Evolutionary conservation across 2,888 invertebrate species (phyloP), one percentile per base, ranked within the genome.

Genomic region (Halictus quadricinctus): DNA sequence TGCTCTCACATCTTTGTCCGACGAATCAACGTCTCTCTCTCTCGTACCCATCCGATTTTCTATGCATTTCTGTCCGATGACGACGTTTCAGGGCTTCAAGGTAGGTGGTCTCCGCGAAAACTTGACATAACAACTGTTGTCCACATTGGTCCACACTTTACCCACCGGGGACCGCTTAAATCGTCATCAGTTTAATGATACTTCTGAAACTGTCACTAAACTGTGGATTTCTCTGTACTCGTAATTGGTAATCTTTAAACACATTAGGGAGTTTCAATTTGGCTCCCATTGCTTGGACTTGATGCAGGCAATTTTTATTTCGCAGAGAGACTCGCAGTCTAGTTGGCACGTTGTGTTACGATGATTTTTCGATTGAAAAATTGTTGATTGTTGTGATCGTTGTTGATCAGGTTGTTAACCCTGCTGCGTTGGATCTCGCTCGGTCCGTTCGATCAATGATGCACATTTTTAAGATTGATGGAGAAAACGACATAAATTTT

Each of bases 21-120:
- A 29, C 66, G 36, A 66, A 18, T 29, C 36, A 60, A 54, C 60
- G 25, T 60, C 60, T n/a, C 12, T 29, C 60, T 25, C 25, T 60
- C 60, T 60, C 25, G 25, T 58, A 69, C 54, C 72, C 36, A 10
- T 60, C 25, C 46, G 50, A 41, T 64, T 78, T 43, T 64, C 69
- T 60, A 73, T 75, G 82, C 86, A 80, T 80, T 83, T 74, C 43
- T 60, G 21, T 79, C 58, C 66, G 60, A 66, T 15, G 41, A 18
- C 76, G 50, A 76, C 75, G 78, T 77, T 36, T 81, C 73, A 85
- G 72, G 50, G 78, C 76, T 85, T 12, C 29, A 76, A 87, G 87
- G 87, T 87, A 87, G 86, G 87, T 87, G 80, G n/a, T 69, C 18
- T 4, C 15, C 60, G 60, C 60, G 25, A 12, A 64, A 25, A 21